Base-by-base conservation (phyloP, 2,113 vertebrate species). In the Amblyopsis rosae region DNA sequence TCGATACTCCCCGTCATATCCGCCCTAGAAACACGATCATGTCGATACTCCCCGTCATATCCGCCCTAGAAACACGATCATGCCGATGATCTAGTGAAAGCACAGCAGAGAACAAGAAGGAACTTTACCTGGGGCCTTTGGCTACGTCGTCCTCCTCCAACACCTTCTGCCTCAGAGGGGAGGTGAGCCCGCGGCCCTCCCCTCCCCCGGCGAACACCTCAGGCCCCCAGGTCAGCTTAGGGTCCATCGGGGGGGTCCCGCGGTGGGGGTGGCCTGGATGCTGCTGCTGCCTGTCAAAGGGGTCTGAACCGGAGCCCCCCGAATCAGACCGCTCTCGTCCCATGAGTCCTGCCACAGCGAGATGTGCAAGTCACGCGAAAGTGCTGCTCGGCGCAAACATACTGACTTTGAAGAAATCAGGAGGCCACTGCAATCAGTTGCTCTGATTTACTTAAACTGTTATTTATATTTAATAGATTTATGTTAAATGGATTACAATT, bases 301-400 rank as follows among this genome's bases (percentile, higher is more conserved):
- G 91, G 65, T 97, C 96, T n/a, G 96, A 95, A 48, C 91, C 92
- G 68, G 96, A 97, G 51, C 95, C 96, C 0, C 95, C 95, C 0
- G 95, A 96, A 84, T 97, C 95, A 41, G 96, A 96, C 13, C 96
- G 93, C 76, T 97, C 95, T n/a, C 96, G 94, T 59, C 92, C 92
- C 82, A 96, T 93, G 1, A 96, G 82, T 6, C 96, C 96, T 97
- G 67, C 4, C 9, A 48, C 8, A 69, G n/a, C 48, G 1, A 80
- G 75, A 15, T 1, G 12, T 45, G 13, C 48, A 6, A 57, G 10
- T 12, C 11, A 45, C 3, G 45, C 45, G 62, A 12, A 5, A 45
- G 4, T 41, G 1, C 5, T 5, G 6, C 35, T 41, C 35, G 1
- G 7, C 35, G 7, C 35, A 41, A 41, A 41, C 35, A 41, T 41